Conservation (phyloP, 2,888 invertebrate species). For the Aspidiotus destructor region DNA sequence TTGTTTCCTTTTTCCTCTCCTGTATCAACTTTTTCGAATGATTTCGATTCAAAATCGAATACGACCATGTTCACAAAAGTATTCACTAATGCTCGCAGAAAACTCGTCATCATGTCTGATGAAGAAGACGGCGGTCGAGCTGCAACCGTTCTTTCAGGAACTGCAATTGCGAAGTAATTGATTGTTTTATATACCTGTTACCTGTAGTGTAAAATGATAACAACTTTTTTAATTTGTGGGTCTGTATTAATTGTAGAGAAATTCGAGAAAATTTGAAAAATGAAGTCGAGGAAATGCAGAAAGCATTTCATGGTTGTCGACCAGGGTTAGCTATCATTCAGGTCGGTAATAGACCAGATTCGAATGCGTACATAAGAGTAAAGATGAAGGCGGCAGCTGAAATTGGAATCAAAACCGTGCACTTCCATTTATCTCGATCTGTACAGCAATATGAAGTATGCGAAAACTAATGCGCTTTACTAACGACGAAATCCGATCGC, state of each 20-base stretch:
- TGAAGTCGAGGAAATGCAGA: slow-evolving; percentile 52
- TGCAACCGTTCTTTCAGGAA: slow-evolving; percentile 40
- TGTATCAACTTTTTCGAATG: no score
- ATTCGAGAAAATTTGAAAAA: slow-evolving; percentile 58
- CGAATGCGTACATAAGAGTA: slow-evolving; percentile 95
- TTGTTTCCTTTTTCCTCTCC: no score
- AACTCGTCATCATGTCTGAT: slow-evolving; percentile 16
- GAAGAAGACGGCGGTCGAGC: slow-evolving; percentile 9
- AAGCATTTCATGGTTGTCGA: slow-evolving; percentile 45
- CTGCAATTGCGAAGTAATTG: slow-evolving; percentile 51
- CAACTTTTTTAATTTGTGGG: no score
- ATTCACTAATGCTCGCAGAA: no score
- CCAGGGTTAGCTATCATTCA: slow-evolving; percentile 85
- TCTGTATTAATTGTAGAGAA: slow-evolving; percentile 47
- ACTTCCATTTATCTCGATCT: slow-evolving; percentile 66
- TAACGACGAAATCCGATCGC: no score
- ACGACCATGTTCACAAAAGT: no score
- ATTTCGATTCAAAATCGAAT: no score
- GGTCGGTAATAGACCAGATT: slow-evolving; percentile 93
- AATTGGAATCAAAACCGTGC: slow-evolving; percentile 76
- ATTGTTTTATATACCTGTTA: neutral
- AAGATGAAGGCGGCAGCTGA: slow-evolving; percentile 86
- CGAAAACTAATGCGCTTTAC: no score
- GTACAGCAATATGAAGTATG: slow-evolving; percentile 69
- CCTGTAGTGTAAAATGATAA: neutral